phyloP scores from a whole-genome alignment of 2,888 invertebrate species.

The Odontothrips loti region DNA sequence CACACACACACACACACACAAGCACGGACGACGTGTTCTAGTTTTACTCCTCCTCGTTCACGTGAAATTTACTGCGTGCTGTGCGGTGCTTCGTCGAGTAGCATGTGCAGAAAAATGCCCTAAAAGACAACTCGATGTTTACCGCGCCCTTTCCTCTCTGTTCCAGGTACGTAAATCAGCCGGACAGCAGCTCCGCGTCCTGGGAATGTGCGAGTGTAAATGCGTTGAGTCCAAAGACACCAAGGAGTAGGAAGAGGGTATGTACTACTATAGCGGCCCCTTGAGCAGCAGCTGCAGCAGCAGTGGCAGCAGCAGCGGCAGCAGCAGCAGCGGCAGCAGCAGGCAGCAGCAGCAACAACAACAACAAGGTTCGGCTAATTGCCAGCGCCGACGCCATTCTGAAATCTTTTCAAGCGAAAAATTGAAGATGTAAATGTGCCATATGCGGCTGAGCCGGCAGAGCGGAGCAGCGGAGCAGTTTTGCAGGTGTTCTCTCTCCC shows the following conservation, averaged over 20 bases:
- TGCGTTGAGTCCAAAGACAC: not conserved
- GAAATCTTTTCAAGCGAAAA: slow-evolving; percentile 17
- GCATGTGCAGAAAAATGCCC: not conserved
- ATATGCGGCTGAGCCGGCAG: slow-evolving; percentile 4
- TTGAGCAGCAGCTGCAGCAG: no score
- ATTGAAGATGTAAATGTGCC: slow-evolving; percentile 26
- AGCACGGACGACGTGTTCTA: not conserved
- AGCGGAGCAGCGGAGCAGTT: not conserved
- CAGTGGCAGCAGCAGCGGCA: no score
- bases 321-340: not conserved
- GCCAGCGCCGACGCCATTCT: slow-evolving; percentile 2
- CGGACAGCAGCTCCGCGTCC: not conserved
- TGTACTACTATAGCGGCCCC: no score
- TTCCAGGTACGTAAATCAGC: not conserved
- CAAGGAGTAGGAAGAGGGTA: no score
- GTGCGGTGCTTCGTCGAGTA: no score
- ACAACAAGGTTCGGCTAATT: slow-evolving; percentile 14
- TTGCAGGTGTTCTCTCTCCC: not conserved
- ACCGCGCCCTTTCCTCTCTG: not conserved
- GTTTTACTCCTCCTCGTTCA: not conserved
- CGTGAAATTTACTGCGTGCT: not conserved
- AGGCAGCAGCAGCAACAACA: not conserved
- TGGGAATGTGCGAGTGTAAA: not conserved
- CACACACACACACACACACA: no score
- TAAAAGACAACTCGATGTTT: not conserved